Conservation (phyloP, 2,113 vertebrate genomes). For the Triplophysa dalaica region DNA sequence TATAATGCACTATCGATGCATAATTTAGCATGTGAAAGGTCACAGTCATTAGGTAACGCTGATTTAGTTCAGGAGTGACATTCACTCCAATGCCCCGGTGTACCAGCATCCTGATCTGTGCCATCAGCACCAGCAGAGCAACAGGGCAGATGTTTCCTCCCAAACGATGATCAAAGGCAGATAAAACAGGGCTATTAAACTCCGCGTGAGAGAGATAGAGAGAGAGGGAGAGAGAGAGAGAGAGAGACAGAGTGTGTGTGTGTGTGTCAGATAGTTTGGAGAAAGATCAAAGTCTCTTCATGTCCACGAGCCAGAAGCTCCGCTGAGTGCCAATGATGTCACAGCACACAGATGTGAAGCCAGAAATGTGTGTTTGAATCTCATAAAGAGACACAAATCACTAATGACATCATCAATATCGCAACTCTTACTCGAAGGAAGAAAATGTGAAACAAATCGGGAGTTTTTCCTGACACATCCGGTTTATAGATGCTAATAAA, state of each 20-base stretch:
- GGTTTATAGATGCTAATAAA: no score
- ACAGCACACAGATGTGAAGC: constrained; percentile 1
- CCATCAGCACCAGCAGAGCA: neutral
- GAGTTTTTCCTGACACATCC: no score
- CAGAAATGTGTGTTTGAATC: neutral
- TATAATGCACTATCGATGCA: neutral
- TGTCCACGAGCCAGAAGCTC: constrained; percentile 18
- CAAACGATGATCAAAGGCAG: constrained; percentile 15
- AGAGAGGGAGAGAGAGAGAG: no score
- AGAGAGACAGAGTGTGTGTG: constrained; percentile 19
- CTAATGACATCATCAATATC: no score
- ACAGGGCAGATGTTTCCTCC: constrained; percentile 6
- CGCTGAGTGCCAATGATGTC: constrained; percentile 2
- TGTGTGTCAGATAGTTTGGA: constrained; percentile 28
- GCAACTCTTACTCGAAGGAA: no score
- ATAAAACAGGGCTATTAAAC: neutral
- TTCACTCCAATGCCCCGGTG: neutral
- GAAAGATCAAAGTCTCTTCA: constrained; percentile 32
- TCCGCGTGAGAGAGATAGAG: constrained; percentile 11
- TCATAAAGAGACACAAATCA: neutral
- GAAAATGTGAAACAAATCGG: no score
- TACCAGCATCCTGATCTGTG: neutral
- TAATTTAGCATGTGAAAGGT: neutral
- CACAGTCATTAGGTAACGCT: neutral
- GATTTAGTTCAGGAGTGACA: constrained; percentile 10